A percentile compares a stretch with the other conserved stretches of the same genome.
Evolutionary conservation across 2,113 vertebrate genomes (phyloP).

Genomic region (Ellobius talpinus): DNA sequence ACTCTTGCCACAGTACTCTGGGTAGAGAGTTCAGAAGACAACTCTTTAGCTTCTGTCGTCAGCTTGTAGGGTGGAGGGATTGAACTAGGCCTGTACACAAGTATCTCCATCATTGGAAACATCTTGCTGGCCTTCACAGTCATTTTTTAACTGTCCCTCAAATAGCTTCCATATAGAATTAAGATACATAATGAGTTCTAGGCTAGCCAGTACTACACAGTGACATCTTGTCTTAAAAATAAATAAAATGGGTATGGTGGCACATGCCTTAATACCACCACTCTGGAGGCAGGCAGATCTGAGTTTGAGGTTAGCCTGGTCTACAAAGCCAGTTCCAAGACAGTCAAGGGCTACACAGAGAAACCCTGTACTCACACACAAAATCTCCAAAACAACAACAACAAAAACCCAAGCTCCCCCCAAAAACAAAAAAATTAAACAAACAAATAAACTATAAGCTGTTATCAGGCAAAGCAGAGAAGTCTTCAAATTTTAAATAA

Average conservation of each 20-base stretch:
- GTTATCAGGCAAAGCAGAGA: neutral
- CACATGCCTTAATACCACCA: no score
- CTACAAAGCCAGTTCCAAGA: neutral
- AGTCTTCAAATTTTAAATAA: neutral
- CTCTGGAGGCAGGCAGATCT: neutral
- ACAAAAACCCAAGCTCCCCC: neutral
- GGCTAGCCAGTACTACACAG: neutral
- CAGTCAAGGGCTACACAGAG: neutral
- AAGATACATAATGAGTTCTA: neutral
- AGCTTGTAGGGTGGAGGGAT: neutral
- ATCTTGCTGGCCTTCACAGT: neutral
- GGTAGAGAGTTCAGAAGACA: neutral
- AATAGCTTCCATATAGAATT: neutral
- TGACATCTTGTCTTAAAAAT: neutral
- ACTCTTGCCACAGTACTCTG: neutral
- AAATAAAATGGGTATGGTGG: neutral
- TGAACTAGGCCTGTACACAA: neutral
- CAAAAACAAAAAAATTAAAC: neutral
- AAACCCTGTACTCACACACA: neutral
- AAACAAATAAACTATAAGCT: neutral
- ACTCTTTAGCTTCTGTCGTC: neutral
- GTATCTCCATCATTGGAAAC: neutral
- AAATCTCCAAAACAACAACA: neutral
- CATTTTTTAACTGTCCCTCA: conserved; percentile 28
- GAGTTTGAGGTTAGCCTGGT: neutral